Evolutionary conservation across 2,888 invertebrate genomes (phyloP), one percentile per base, ranked within the genome.

Genomic region (Nasonia oneida): DNA sequence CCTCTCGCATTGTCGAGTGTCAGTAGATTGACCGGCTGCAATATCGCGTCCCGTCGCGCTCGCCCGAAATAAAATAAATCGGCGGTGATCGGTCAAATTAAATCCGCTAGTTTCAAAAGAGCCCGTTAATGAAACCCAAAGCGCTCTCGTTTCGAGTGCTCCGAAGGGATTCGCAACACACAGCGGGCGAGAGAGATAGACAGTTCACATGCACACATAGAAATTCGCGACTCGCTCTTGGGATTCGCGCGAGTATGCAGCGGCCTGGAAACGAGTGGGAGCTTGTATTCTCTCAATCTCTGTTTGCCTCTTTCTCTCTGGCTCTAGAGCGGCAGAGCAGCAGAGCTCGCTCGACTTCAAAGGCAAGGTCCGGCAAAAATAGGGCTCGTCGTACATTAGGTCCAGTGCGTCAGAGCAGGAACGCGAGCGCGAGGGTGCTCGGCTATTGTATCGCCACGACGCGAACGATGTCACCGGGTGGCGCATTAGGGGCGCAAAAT

Each of bases 261-360:
- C 87, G 87, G 85, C 85, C 85, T 85, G 88, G 89, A 89, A 89
- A 87, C 85, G 85, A 89, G 89, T 89, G 86, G 57, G 23, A 61
- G 81, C 75, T 80, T 73, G 64, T 81, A n/a, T 57, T 29, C 73
- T 70, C 82, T 74, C 53, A 78, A 83, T 42, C 81, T 47, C 84
- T 75, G 71, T 74, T 47, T 70, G 15, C 67, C 53, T 47, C 42
- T 71, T 61, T 76, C 42, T 67, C 70, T 79, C 15, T 61, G 53
- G 47, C 75, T 75, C 18, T 23, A 42, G 29, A 50, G 33, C 79
- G 39, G 33, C 23, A 61, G 29, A 50, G 33, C 79, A 70, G 33
- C 33, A 29, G 29, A 42, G 39, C 39, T 39, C 42, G 39, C 10
- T 61, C 82, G 79, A 87, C 88, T 89, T 89, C 89, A 89, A 89